Base-by-base conservation (phyloP, 2,113 vertebrate species). In the Leuciscus idus region DNA sequence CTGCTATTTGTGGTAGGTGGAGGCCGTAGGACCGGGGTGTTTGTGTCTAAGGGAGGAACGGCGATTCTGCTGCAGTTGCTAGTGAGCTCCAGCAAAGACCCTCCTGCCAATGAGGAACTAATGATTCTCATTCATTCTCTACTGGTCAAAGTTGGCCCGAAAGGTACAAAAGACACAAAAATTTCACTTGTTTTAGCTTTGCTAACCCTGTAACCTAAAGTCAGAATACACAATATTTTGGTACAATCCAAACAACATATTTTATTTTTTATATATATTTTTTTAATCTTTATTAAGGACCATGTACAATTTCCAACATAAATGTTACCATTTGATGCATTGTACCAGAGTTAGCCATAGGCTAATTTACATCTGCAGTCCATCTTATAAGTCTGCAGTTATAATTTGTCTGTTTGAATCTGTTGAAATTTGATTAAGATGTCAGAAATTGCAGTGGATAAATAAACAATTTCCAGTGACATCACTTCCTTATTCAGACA, bases 101-200 rank as follows among this genome's bases (percentile, higher is more conserved):
- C 91, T 21, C 93, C 95, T 15, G 93, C 94, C 79, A 96, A 95
- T 88, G 98, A 99, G 85, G 98, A 99, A 36, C 92, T 99, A 87
- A 97, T 99, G 97, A 91, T 98, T 74, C 96, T 97, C 86, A 94
- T 97, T 90, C 98, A 99, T 90, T 96, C 96, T 7, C 92, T 99
- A 87, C 96, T 99, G 83, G 97, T 97, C 85, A 99, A 98, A 93
- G 95, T 97, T 84, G 98, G 98, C 90, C 96, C 95, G 9, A 99
- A 99, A 97, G 98, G 98, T 99, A 89, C n/a, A 15, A 15, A 9
- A 26, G 11, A 19, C 30, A 8, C 6, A n/a, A 72, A 43, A 85
- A 33, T 46, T 46, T 68, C 5, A 46, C 62, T 81, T 17, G 28
- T 33, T 33, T 68, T 33, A 13, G 28, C 66, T 70, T 36, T 70